Percentiles rank a stretch among this genome's conserved stretches.
phyloP scores from a whole-genome alignment of 2,113 vertebrate genomes.

The Cryptomyrus ogoouensis region DNA sequence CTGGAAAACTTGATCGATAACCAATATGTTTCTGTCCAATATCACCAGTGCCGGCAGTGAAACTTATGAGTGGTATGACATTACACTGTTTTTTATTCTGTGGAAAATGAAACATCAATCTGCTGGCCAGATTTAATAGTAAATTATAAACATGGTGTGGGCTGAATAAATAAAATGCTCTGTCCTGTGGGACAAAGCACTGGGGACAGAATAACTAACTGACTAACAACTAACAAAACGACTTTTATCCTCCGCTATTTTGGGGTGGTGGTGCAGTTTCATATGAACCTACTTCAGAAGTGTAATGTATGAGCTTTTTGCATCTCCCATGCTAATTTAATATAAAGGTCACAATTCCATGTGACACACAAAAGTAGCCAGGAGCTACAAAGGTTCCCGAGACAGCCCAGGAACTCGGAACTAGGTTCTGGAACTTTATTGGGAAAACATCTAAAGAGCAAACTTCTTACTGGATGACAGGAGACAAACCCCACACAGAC shows the following conservation, averaged over 20 bases:
- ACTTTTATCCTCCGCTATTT: background rate
- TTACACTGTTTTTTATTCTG: background rate
- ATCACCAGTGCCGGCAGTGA: background rate
- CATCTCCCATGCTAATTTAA: background rate
- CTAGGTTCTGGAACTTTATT: background rate
- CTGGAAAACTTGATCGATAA: background rate
- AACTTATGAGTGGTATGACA: background rate
- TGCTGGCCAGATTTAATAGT: background rate
- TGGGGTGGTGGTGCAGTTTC: background rate
- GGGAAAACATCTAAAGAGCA: background rate
- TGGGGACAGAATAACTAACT: background rate
- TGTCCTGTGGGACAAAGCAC: background rate
- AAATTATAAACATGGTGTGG: background rate
- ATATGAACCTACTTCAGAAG: background rate
- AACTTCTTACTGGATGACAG: background rate
- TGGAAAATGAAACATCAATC: background rate
- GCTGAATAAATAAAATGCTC: background rate
- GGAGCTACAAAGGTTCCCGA: background rate
- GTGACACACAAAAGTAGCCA: background rate
- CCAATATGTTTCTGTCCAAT: background rate
- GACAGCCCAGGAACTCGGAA: background rate
- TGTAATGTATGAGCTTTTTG: background rate
- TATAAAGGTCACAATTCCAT: background rate
- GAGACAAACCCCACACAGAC: background rate
- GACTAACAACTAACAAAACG: background rate